Percentiles rank a stretch among this genome's conserved stretches.
phyloP scores from a whole-genome alignment of 2,797 vertebrate genomes.

The Argyrosomus regius region DNA sequence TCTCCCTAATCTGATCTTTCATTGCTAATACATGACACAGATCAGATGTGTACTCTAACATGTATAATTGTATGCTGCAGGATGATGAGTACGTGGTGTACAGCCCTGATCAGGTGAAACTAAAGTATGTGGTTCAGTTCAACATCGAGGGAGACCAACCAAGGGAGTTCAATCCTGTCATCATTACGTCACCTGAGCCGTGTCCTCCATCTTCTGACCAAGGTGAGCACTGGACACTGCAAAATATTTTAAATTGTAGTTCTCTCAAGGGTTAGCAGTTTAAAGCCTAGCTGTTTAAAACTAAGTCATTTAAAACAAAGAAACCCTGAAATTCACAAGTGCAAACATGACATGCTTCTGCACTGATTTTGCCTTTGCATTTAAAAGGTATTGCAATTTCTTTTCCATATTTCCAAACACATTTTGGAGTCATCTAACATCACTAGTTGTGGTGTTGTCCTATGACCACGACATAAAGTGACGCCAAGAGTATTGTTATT shows the following conservation, averaged over 20 bases:
- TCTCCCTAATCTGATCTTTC: background rate
- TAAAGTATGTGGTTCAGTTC: conserved; percentile 90
- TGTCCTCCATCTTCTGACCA: conserved; percentile 3
- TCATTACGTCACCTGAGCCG: conserved; percentile 48
- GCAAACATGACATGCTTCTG: background rate
- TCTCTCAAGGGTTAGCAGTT: background rate
- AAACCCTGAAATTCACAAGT: background rate
- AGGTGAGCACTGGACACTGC: conserved; percentile 30
- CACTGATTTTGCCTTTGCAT: background rate
- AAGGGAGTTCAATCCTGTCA: conserved; percentile 81
- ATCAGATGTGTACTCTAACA: background rate
- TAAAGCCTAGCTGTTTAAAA: background rate
- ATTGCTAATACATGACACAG: background rate
- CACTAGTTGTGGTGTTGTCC: background rate
- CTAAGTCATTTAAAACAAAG: too few species aligned
- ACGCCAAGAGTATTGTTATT: too few species aligned
- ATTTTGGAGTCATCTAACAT: background rate
- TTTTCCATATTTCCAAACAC: background rate
- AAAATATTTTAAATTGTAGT: background rate
- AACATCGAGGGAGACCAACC: conserved; percentile 78
- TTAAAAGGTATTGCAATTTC: background rate
- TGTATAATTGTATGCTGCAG: conserved; percentile 69
- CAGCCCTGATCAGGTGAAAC: conserved; percentile 88
- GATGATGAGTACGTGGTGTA: conserved; percentile 93
- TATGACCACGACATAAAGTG: too few species aligned